Evolutionary conservation across 2,888 invertebrate species (phyloP).

Genomic region (Colletes collaris): DNA sequence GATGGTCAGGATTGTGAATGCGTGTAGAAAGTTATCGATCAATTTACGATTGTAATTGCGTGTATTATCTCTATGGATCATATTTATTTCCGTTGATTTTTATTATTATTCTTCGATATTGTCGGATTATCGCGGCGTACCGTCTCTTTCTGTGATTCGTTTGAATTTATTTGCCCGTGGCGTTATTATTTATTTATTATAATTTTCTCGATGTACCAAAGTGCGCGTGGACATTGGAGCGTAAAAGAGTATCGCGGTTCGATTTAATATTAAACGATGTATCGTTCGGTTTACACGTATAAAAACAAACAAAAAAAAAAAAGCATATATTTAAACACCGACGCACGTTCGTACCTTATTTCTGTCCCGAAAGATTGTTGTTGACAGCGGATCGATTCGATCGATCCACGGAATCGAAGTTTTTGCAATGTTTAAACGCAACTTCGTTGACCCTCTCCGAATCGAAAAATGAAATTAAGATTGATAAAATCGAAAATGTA

Average conservation of each 20-base stretch:
- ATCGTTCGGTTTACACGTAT: conserved; percentile 57
- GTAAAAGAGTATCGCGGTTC: conserved; percentile 36
- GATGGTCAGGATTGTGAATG: background rate
- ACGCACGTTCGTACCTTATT: conserved; percentile 30
- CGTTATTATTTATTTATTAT: conserved; percentile 13
- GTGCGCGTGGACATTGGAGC: conserved; percentile 13
- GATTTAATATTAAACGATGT: conserved; percentile 57
- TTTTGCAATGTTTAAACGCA: conserved; percentile 20
- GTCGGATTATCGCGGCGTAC: no score
- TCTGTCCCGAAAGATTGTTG: conserved; percentile 35
- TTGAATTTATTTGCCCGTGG: background rate
- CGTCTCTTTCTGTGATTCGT: conserved; percentile 7
- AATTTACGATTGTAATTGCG: background rate
- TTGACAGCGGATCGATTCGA: conserved; percentile 17
- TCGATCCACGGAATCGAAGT: conserved; percentile 2
- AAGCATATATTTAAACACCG: conserved; percentile 51
- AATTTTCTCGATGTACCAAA: conserved; percentile 31
- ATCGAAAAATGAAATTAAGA: background rate
- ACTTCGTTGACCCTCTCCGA: conserved; percentile 25
- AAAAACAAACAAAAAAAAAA: conserved; percentile 34
- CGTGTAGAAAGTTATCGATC: conserved; percentile 15
- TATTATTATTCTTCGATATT: no score
- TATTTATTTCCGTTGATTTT: no score
- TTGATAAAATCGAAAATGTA: background rate
- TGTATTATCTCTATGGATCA: no score